Evolutionary conservation across 2,797 vertebrate genomes (phyloP).

Genomic region (Delichon dasypus): DNA sequence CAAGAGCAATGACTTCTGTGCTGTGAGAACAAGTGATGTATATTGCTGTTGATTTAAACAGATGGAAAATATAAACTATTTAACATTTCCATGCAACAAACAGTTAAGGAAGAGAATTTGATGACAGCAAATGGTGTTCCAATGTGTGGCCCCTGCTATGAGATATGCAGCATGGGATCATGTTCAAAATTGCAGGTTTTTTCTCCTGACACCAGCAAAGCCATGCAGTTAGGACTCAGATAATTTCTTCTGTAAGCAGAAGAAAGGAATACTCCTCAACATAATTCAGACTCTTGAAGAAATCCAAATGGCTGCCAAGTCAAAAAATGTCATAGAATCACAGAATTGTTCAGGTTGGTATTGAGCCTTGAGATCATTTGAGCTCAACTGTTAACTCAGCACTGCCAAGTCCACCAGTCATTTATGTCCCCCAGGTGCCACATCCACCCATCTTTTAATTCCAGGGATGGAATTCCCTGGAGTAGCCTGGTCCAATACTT

Average conservation of each 20-base stretch:
- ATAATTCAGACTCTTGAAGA: neutral
- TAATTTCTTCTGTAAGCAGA: neutral
- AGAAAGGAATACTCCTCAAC: neutral
- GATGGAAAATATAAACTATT: neutral
- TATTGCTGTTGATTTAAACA: neutral
- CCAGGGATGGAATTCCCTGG: neutral
- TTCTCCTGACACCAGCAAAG: neutral
- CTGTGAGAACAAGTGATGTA: neutral
- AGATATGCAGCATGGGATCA: neutral
- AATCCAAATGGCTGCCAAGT: neutral
- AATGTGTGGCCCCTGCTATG: neutral
- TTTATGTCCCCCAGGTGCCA: neutral
- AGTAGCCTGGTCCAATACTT: neutral
- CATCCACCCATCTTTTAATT: neutral
- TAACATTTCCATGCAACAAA: neutral
- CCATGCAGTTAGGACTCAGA: neutral
- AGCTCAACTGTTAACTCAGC: neutral
- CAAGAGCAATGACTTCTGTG: neutral
- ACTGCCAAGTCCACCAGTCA: neutral
- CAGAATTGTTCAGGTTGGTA: neutral
- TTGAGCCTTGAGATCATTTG: neutral
- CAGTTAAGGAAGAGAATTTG: neutral
- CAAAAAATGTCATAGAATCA: neutral
- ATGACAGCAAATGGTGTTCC: neutral
- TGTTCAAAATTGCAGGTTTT: neutral